Evolutionary conservation across 37 sponge, comb jelly and placozoan species (phyloP), one percentile per base, ranked within the genome.

Genomic region (Aphrocallistes beatrix): DNA sequence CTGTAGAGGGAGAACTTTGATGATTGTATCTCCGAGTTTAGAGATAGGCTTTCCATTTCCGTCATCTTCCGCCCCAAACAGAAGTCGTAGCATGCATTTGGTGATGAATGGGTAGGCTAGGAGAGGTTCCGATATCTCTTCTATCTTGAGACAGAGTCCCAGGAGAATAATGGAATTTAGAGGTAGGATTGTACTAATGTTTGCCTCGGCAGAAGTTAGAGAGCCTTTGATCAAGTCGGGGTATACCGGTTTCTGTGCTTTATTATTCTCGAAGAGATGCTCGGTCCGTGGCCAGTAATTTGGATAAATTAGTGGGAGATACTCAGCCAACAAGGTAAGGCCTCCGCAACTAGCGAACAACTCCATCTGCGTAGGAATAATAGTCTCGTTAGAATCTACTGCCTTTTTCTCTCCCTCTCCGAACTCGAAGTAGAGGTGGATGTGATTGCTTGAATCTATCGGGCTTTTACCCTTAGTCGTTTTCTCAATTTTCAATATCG

Each of bases 151-250:
- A 23, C 90, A 86, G 81, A 94, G 69, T 13, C 90, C 90, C 0
- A 91, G 84, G 86, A 88, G 87, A 3, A 91, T 38, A 28, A 89
- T 28, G 32, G 90, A 88, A 85, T 91, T 90, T 36, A 87, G 81
- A 1, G 90, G 90, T 23, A 91, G 51, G 36, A 34, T 36, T 1
- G 83, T 19, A 21, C 89, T 86, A 40, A 84, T 87, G 17, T 50
- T 60, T 25, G 21, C 21, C 34, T 60, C 75, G 8, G 75, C 75
- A 32, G 75, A 60, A 60, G 75, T 60, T 25, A 60, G 75, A 3
- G 75, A 60, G 75, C 75, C 75, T 60, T 60, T 60, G 25, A 60
- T 60, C 34, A 13, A 8, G 28, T 60, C 75, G 34, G 37, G 75
- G 81, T 81, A 34, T 28, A 81, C 36, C 36, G 19, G 47, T 10